Percentiles rank a stretch among this genome's conserved stretches.
phyloP scores from a whole-genome alignment of 2,797 vertebrate genomes.

The Urosaurus nigricauda region DNA sequence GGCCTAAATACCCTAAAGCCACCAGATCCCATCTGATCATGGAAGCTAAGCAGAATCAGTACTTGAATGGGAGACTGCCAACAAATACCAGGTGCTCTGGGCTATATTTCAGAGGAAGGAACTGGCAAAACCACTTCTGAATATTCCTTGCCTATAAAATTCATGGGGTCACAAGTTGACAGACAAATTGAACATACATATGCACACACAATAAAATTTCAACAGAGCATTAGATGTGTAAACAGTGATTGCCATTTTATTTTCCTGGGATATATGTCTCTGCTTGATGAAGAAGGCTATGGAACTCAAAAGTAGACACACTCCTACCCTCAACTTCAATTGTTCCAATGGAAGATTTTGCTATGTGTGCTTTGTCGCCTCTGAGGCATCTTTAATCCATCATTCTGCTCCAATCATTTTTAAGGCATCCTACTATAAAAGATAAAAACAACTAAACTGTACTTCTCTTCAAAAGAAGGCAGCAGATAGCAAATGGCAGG shows the following conservation, averaged over 20 bases:
- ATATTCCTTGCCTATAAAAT: no score
- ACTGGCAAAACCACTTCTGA: no score
- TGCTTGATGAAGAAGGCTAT: not conserved
- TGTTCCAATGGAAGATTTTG: not conserved
- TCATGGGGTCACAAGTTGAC: no score
- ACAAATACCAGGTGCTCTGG: no score
- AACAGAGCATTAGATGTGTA: not conserved
- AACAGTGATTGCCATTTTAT: not conserved
- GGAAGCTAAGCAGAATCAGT: no score
- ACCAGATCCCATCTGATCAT: no score
- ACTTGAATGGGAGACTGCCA: no score
- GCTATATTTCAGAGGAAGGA: no score
- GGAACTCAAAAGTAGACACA: not conserved
- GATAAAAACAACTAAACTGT: not conserved
- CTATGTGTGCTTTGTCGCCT: not conserved
- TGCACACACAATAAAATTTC: not conserved
- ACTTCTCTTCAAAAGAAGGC: conserved; percentile 3
- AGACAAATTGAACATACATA: no score
- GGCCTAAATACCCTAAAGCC: no score
- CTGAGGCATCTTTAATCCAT: not conserved
- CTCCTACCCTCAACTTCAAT: not conserved
- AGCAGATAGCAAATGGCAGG: not conserved
- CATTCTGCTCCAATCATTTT: not conserved
- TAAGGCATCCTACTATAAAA: rapidly evolving
- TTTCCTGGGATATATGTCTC: no score